Percentiles rank a stretch among this genome's conserved stretches.
phyloP scores from a whole-genome alignment of 2,888 invertebrate species.

The Osmoderma eremita region DNA sequence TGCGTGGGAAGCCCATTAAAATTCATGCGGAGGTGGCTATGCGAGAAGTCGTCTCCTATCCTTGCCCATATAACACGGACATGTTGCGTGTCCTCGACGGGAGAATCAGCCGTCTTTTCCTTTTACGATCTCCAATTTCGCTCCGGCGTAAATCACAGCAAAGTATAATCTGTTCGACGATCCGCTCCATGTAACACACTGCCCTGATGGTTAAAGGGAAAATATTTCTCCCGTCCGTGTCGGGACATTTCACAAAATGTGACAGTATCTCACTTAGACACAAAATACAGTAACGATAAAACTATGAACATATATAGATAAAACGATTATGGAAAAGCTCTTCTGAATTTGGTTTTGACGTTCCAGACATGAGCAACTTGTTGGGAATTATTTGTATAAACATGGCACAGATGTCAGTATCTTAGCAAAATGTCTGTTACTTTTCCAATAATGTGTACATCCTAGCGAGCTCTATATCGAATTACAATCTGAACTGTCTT shows the following conservation, averaged over 20 bases:
- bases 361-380: too few species aligned
- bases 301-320: too few species aligned
- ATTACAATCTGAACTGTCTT: too few species aligned
- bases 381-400: too few species aligned
- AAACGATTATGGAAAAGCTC: too few species aligned
- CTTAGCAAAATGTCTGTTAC: too few species aligned
- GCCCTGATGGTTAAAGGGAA: constrained; percentile 8
- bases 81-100: constrained; percentile 16
- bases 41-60: constrained; percentile 23
- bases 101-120: constrained; percentile 14
- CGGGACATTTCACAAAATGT: constrained; percentile 1
- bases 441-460: too few species aligned
- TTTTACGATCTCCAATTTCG: constrained; percentile 29
- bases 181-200: not conserved
- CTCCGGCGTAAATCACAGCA: constrained; percentile 29
- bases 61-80: constrained; percentile 22
- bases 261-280: not conserved
- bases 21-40: constrained; percentile 35
- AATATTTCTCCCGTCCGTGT: constrained; percentile 8
- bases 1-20: constrained; percentile 35
- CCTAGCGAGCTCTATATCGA: too few species aligned
- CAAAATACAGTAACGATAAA: not conserved
- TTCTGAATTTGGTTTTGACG: too few species aligned
- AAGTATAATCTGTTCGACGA: constrained; percentile 29
- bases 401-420: too few species aligned